Conservation (phyloP, 2,113 vertebrate species). For the Numida meleagris region DNA sequence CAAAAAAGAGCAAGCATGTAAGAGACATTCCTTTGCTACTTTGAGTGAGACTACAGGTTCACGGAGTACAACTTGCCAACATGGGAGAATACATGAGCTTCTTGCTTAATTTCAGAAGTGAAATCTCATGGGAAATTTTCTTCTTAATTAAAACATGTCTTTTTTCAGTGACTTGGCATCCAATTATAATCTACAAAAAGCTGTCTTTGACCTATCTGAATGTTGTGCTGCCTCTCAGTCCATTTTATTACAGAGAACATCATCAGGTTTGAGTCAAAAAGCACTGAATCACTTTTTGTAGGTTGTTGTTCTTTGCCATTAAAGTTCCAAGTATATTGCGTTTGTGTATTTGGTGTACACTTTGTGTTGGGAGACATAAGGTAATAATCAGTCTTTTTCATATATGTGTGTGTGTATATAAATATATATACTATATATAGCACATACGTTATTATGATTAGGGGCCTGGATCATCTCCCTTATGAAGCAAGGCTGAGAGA, state of each 20-base stretch:
- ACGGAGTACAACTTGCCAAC: neutral
- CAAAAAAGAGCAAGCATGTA: neutral
- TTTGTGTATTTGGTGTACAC: neutral
- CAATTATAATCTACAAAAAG: neutral
- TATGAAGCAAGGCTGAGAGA: no score
- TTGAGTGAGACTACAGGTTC: neutral
- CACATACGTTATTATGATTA: no score
- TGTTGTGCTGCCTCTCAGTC: neutral
- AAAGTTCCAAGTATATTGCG: neutral
- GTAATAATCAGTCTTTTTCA: neutral
- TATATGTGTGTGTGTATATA: no score
- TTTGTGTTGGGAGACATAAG: neutral
- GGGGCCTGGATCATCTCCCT: no score
- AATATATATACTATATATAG: no score
- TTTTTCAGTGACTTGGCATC: neutral
- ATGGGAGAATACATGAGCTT: neutral
- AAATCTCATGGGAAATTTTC: neutral
- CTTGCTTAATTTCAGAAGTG: constrained; percentile 9
- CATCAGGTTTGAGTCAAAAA: neutral
- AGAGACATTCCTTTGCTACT: neutral
- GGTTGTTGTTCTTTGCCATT: neutral
- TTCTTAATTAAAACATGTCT: neutral
- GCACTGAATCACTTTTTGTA: neutral
- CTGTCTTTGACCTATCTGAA: neutral
- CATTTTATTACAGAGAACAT: neutral